Evolutionary conservation across 2,888 invertebrate species (phyloP).

Genomic region (Drosophila macrothrix): DNA sequence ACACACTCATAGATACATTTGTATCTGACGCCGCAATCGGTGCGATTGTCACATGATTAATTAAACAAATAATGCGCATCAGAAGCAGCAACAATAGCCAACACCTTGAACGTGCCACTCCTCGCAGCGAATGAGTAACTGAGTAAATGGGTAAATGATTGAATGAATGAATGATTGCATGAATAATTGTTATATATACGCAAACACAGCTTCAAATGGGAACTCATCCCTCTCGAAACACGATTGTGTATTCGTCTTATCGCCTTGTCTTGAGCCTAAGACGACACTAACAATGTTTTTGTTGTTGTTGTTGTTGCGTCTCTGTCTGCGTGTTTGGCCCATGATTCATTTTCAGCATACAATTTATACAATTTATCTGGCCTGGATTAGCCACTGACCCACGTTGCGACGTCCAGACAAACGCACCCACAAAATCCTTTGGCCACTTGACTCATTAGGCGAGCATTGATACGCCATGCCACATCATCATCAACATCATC

Average conservation of each 20-base stretch:
- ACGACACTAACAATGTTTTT: conserved; percentile 65
- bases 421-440: conserved; percentile 72
- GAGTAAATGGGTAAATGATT: conserved; percentile 53
- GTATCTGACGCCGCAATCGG: conserved; percentile 49
- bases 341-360: conserved; percentile 71
- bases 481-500: conserved; percentile 40
- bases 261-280: conserved; percentile 63
- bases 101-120: conserved; percentile 60
- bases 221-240: conserved; percentile 58
- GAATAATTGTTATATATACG: conserved; percentile 64
- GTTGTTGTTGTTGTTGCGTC: conserved; percentile 38
- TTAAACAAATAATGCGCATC: conserved; percentile 65
- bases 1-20: conserved; percentile 42
- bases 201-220: conserved; percentile 42
- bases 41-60: conserved; percentile 75
- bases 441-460: conserved; percentile 82
- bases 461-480: conserved; percentile 62
- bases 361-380: conserved; percentile 75
- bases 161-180: conserved; percentile 52
- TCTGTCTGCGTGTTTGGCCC: conserved; percentile 38
- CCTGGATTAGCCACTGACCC: conserved; percentile 59
- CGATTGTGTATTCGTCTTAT: conserved; percentile 55
- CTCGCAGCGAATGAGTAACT: conserved; percentile 32
- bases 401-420: conserved; percentile 42
- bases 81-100: conserved; percentile 34